phyloP scores from a whole-genome alignment of 2,797 vertebrate genomes.

The Holocentrus rufus region DNA sequence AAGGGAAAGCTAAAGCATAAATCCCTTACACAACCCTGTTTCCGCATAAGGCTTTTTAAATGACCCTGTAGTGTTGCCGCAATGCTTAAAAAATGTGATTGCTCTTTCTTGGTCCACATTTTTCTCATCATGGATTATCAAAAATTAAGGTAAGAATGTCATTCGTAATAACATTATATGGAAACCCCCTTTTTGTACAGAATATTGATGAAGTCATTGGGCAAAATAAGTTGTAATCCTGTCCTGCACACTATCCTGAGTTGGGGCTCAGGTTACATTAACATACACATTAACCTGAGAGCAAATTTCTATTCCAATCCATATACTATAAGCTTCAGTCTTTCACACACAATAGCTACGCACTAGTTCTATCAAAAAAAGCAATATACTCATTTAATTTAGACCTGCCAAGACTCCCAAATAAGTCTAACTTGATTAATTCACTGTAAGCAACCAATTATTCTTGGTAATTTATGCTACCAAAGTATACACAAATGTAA shows the following conservation, averaged over 20 bases:
- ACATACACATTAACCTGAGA: conserved; percentile 81
- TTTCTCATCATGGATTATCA: conserved; percentile 53
- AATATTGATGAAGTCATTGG: conserved; percentile 49
- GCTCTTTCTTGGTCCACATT: conserved; percentile 64
- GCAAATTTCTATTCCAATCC: conserved; percentile 71
- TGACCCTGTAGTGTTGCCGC: conserved; percentile 76
- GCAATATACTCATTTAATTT: conserved; percentile 54
- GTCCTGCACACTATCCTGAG: conserved; percentile 75
- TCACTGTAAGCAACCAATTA: conserved; percentile 56
- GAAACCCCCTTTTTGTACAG: conserved; percentile 37
- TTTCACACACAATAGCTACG: conserved; percentile 62
- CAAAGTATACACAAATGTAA: conserved; percentile 24
- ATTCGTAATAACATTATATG: conserved; percentile 36
- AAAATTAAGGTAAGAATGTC: conserved; percentile 50
- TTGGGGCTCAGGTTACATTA: conserved; percentile 73
- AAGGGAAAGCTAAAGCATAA: conserved; percentile 58
- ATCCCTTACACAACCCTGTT: conserved; percentile 80
- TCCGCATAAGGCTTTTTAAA: conserved; percentile 74
- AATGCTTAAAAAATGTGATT: conserved; percentile 45
- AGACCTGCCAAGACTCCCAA: conserved; percentile 59
- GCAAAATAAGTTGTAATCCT: conserved; percentile 54
- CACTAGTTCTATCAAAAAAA: conserved; percentile 53
- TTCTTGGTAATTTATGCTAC: conserved; percentile 56
- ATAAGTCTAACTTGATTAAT: conserved; percentile 56
- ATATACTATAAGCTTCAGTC: conserved; percentile 70